phyloP scores from a whole-genome alignment of 2,888 invertebrate species.

The Pristionchus maxplancki region DNA sequence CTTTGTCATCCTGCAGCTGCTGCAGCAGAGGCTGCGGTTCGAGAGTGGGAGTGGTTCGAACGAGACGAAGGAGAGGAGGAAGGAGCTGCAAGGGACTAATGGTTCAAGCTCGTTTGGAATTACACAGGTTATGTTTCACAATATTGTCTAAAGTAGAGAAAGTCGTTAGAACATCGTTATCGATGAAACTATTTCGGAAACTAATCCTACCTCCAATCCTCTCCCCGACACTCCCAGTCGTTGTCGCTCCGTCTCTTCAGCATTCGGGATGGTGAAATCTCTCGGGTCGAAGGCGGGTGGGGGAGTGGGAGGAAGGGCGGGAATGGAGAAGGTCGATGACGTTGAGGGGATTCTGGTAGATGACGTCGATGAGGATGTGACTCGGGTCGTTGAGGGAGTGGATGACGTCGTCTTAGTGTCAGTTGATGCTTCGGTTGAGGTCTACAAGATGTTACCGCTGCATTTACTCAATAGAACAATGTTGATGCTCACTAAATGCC shows the following conservation, averaged over 20 bases:
- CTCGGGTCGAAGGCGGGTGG: neutral
- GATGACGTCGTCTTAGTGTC: neutral
- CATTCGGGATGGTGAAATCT: constrained; percentile 19
- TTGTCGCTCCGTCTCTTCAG: neutral
- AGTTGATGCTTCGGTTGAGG: neutral
- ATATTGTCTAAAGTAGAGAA: neutral
- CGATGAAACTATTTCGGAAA: neutral
- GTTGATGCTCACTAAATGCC: too few species aligned
- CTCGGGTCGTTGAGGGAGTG: neutral
- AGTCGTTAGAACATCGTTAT: too few species aligned
- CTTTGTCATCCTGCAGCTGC: neutral
- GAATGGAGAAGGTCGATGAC: neutral
- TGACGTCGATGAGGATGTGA: neutral
- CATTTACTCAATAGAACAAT: too few species aligned
- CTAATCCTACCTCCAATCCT: neutral
- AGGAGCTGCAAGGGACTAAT: neutral
- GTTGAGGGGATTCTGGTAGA: neutral
- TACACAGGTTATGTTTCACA: neutral
- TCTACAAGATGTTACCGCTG: too few species aligned
- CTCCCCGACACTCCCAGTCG: neutral
- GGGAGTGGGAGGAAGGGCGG: constrained; percentile 20
- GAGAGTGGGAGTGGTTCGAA: constrained; percentile 35
- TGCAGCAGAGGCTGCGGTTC: neutral
- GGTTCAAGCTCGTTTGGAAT: neutral
- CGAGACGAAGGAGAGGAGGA: constrained; percentile 5